Evolutionary conservation across 2,113 vertebrate species (phyloP).

Genomic region (Dasyornis broadbenti): DNA sequence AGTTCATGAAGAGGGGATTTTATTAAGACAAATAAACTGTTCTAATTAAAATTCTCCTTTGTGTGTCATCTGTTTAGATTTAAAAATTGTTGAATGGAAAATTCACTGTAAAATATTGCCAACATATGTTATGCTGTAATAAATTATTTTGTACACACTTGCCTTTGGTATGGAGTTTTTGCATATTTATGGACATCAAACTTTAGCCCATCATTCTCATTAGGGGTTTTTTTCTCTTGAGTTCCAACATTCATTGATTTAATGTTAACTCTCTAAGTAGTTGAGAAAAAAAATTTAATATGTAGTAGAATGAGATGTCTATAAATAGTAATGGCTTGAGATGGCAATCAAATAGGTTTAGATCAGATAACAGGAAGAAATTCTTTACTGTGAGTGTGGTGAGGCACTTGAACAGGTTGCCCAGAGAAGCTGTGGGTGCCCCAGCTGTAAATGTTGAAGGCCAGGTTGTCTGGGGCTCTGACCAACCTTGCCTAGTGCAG

Average conservation of each 20-base stretch:
- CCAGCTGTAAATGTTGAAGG: not conserved
- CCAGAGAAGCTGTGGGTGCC: not conserved
- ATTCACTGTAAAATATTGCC: constrained; percentile 73
- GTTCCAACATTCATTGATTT: not conserved
- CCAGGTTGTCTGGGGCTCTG: not conserved
- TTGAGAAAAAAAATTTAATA: not conserved
- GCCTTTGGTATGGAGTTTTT: constrained; percentile 33
- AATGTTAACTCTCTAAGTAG: rapidly evolving
- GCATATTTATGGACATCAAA: not conserved
- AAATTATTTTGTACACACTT: constrained; percentile 82
- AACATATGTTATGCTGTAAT: constrained; percentile 74
- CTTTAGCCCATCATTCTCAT: not conserved
- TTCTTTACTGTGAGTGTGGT: not conserved
- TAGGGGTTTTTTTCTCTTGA: not conserved
- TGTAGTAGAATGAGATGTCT: not conserved
- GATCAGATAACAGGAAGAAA: not conserved
- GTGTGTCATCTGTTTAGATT: constrained; percentile 64
- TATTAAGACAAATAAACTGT: constrained; percentile 67
- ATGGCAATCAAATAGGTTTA: not conserved
- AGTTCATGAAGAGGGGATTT: constrained; percentile 60
- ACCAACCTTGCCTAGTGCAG: not conserved
- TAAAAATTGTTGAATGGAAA: constrained; percentile 60
- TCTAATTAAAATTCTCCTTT: constrained; percentile 64
- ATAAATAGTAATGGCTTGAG: not conserved
- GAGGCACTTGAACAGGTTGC: not conserved